Base-by-base conservation (phyloP, 2,888 invertebrate species). In the Bimastos eiseni region DNA sequence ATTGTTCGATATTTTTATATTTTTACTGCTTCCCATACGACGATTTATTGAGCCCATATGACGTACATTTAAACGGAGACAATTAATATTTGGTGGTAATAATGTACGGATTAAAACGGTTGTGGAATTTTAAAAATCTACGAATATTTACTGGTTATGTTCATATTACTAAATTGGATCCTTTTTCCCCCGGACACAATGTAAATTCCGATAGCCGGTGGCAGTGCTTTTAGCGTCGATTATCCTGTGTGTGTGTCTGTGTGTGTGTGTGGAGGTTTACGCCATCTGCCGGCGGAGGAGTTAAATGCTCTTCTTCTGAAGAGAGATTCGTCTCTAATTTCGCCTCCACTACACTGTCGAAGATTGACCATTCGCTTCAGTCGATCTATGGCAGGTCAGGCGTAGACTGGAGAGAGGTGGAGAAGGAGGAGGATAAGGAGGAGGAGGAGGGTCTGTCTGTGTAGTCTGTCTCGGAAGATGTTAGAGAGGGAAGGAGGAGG, bases 151-250 rank as follows among this genome's bases (percentile, higher is more conserved):
- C n/a, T n/a, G n/a, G n/a, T n/a, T n/a, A n/a, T n/a, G n/a, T n/a
- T n/a, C n/a, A n/a, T n/a, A n/a, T n/a, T n/a, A n/a, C n/a, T n/a
- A n/a, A n/a, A n/a, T n/a, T n/a, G n/a, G n/a, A n/a, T n/a, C n/a
- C n/a, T n/a, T n/a, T n/a, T n/a, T n/a, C n/a, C n/a, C n/a, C n/a
- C n/a, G n/a, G n/a, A n/a, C n/a, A n/a, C n/a, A n/a, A n/a, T n/a
- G n/a, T n/a, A n/a, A n/a, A n/a, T n/a, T n/a, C n/a, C n/a, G 30
- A n/a, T 70, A n/a, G 70, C 70, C 70, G 0, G 70, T 1, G 70
- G 70, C 70, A 70, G 70, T 70, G 70, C 70, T 70, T 70, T 70
- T 70, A 70, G 70, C 30, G 70, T 70, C 70, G 70, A 70, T 70
- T 70, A 70, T 49, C 49, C 49, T 49, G 21, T 70, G 70, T 30